A percentile compares a stretch with the other conserved stretches of the same genome.
phyloP scores from a whole-genome alignment of 2,888 invertebrate species.

The Amitus sp. region DNA sequence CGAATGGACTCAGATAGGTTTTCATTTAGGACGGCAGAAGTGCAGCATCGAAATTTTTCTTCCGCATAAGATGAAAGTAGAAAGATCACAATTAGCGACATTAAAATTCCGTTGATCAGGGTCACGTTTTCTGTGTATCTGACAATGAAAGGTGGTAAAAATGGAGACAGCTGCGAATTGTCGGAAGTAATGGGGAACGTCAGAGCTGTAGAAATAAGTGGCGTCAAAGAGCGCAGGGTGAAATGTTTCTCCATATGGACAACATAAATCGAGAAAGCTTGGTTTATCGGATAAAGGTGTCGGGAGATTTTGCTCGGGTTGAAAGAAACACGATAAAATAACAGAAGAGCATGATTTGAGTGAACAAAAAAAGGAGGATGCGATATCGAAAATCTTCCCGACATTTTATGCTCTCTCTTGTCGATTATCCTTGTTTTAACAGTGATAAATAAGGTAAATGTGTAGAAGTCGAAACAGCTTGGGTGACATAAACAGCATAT shows the following conservation, averaged over 20 bases:
- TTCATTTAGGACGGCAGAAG: too few species aligned
- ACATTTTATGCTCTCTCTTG: neutral
- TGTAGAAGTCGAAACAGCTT: too few species aligned
- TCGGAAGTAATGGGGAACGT: neutral
- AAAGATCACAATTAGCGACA: too few species aligned
- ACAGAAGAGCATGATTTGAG: neutral
- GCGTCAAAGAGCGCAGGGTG: neutral
- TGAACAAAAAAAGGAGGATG: neutral
- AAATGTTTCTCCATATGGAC: conserved; percentile 1
- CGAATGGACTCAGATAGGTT: too few species aligned
- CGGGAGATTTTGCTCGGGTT: neutral
- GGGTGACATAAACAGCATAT: too few species aligned
- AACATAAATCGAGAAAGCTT: neutral
- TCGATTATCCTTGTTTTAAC: too few species aligned
- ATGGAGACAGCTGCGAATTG: neutral
- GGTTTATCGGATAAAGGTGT: neutral
- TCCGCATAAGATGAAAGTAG: too few species aligned
- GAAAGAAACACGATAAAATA: conserved; percentile 1
- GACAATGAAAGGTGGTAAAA: too few species aligned
- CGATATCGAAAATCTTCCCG: neutral
- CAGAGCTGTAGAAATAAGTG: neutral
- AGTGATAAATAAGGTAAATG: too few species aligned
- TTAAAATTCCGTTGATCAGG: too few species aligned
- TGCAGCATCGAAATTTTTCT: too few species aligned
- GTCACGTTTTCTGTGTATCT: neutral